Conservation (phyloP, 2,888 invertebrate genomes). For the Metallyticus violacea region DNA sequence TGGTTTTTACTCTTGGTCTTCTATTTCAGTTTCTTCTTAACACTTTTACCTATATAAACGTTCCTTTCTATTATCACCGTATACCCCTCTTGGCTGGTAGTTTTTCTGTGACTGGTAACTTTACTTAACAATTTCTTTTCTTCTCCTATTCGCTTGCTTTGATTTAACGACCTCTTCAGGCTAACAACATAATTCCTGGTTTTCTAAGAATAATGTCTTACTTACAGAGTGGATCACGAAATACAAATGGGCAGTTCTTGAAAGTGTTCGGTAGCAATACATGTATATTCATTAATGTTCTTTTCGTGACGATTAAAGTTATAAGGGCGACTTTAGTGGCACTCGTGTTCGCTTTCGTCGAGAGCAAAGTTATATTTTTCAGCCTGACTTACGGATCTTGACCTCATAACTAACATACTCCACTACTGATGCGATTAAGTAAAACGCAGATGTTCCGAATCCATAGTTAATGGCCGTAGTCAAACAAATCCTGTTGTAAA, state of each 20-base stretch:
- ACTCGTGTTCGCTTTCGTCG: neutral
- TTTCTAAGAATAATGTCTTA: neutral
- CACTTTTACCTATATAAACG: neutral
- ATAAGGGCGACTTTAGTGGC: neutral
- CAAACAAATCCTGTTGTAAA: neutral
- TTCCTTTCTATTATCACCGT: neutral
- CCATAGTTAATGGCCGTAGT: neutral
- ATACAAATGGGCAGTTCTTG: neutral
- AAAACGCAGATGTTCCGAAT: neutral
- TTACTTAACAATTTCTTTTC: no score
- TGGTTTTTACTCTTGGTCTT: neutral
- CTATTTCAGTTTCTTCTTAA: neutral
- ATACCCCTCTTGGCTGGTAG: no score
- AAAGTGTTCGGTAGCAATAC: neutral
- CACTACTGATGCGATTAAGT: neutral
- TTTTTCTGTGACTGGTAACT: neutral
- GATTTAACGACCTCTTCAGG: neutral
- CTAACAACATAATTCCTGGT: neutral
- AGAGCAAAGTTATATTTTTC: no score
- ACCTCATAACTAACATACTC: neutral
- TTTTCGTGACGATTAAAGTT: neutral
- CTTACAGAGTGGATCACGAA: neutral
- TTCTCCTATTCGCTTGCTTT: neutral
- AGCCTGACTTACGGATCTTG: neutral
- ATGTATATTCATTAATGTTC: neutral